phyloP scores from a whole-genome alignment of 2,888 invertebrate species.

The Xylocampa areola region DNA sequence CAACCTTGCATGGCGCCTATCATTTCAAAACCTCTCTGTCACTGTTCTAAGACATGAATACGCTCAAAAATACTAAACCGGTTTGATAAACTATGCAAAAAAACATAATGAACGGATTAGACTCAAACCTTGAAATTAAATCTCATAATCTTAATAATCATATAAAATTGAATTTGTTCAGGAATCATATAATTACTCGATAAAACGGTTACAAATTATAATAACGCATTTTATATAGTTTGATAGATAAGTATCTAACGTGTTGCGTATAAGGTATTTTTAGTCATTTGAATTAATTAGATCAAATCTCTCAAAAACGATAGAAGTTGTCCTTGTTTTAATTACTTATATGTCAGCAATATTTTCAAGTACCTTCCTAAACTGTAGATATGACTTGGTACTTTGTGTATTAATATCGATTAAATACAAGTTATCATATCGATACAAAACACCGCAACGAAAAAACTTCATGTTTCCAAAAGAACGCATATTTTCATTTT shows the following conservation, averaged over 20 bases:
- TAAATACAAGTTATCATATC: too few relatives aligned
- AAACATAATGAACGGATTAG: slow-evolving; percentile 60
- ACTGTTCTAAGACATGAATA: slow-evolving; percentile 46
- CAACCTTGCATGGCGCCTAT: slow-evolving; percentile 57
- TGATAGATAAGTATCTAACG: slow-evolving; percentile 21
- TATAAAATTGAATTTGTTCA: slow-evolving; percentile 59
- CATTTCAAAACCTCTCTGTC: slow-evolving; percentile 51
- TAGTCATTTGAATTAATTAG: slow-evolving; percentile 28
- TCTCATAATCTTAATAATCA: slow-evolving; percentile 59
- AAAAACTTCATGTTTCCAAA: too few relatives aligned
- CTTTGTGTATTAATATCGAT: too few relatives aligned
- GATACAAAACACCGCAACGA: too few relatives aligned
- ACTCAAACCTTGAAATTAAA: slow-evolving; percentile 65
- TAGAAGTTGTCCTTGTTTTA: slow-evolving; percentile 9
- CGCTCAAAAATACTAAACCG: slow-evolving; percentile 53
- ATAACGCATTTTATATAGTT: slow-evolving; percentile 29
- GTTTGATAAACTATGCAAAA: slow-evolving; percentile 64
- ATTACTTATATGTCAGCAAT: slow-evolving; percentile 6
- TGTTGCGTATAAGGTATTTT: slow-evolving; percentile 20
- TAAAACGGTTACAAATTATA: slow-evolving; percentile 46
- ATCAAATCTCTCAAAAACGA: slow-evolving; percentile 6
- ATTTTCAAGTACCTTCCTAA: too few relatives aligned
- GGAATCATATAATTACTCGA: slow-evolving; percentile 50
- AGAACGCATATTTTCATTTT: too few relatives aligned
- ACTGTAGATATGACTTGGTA: too few relatives aligned